Conservation (phyloP, 2,797 vertebrate species). For the Brotogeris chrysoptera region DNA sequence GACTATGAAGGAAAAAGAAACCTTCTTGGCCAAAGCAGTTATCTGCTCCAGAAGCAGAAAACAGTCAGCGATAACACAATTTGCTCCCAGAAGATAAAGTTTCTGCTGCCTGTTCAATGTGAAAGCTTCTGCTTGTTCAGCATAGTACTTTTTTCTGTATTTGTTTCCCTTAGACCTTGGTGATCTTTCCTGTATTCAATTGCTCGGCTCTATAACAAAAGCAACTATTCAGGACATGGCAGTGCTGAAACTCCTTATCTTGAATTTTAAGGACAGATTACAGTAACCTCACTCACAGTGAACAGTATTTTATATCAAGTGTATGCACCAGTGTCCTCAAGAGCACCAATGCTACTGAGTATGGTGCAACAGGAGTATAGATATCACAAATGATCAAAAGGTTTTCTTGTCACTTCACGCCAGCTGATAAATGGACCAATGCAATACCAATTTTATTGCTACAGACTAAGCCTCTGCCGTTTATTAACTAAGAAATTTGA, state of each 20-base stretch:
- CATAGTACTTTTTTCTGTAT: background rate
- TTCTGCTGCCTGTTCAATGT: background rate
- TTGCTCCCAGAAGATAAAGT: constrained; percentile 18
- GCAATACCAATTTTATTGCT: background rate
- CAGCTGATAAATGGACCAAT: background rate
- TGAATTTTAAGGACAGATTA: constrained; percentile 2
- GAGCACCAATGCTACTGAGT: background rate
- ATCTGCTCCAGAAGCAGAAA: background rate
- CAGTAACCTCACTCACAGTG: background rate
- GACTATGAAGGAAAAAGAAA: background rate
- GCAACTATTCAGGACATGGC: background rate
- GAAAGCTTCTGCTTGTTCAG: constrained; percentile 14
- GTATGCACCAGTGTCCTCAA: fast-evolving
- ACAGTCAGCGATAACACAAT: background rate
- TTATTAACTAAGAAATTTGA: background rate
- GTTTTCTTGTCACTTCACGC: background rate
- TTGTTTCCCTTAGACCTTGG: constrained; percentile 45
- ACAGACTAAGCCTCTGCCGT: background rate
- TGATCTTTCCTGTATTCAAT: constrained; percentile 30
- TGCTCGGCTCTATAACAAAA: constrained; percentile 9
- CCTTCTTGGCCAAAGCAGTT: background rate
- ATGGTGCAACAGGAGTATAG: background rate
- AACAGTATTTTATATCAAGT: background rate
- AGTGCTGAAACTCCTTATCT: background rate
- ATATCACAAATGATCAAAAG: background rate